Evolutionary conservation across 2,888 invertebrate species (phyloP), one percentile per base, ranked within the genome.

Genomic region (Erebia epiphron): DNA sequence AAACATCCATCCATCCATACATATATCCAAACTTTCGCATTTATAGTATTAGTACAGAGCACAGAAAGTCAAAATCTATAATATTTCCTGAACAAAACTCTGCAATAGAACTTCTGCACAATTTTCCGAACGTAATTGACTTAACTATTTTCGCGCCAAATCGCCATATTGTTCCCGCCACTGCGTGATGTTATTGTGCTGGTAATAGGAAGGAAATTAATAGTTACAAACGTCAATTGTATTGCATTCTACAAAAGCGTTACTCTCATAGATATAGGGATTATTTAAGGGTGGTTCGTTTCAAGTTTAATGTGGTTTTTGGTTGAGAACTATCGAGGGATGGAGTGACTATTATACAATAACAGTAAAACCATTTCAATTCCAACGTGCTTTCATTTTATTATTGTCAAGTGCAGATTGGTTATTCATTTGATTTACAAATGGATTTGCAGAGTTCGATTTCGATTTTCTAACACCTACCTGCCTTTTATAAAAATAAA

Each of bases 141-240:
- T 84, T 88, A 86, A 88, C 88, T 85, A 84, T 86, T 86, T 89
- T 89, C 86, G 84, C 86, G 84, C 86, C 86, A 85, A 83, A 81
- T 76, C 82, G 79, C 82, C 83, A 86, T 86, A 88, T 89, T 91
- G 90, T 90, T 87, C 81, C 80, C 82, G 79, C 78, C 86, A 79
- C 86, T 74, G 79, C 84, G 79, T 89, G 89, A 88, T 85, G 87
- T 86, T 84, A 89, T 90, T 91, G 87, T 91, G 79, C 75, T 75
- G 71, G 82, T 86, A 88, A 90, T 89, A 85, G 86, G 87, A 87
- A 87, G 90, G 90, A 91, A 91, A 91, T 91, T 87, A 87, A 86
- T 89, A 88, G 89, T 89, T 86, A 83, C 83, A 78, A 79, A 79
- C 75, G 78, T 80, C 80, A 83, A 80, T 78, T 73, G 66, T 76